Evolutionary conservation across 2,113 vertebrate genomes (phyloP).

Genomic region (Uria lomvia): DNA sequence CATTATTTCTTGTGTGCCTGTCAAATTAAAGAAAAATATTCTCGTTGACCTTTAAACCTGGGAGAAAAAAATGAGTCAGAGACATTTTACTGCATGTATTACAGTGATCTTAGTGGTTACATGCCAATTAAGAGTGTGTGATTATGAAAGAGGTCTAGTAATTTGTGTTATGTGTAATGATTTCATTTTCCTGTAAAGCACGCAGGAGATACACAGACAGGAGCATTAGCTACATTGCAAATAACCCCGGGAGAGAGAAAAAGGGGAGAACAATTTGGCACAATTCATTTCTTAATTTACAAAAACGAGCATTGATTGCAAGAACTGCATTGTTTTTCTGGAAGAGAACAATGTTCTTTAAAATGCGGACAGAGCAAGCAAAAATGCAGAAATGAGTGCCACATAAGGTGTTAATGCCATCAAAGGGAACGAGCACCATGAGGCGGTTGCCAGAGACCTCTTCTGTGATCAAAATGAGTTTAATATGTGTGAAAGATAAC

Average conservation of each 20-base stretch:
- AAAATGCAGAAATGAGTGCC: background rate
- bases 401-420: background rate
- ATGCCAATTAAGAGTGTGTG: conserved; percentile 74
- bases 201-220: conserved; percentile 41
- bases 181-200: conserved; percentile 72
- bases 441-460: background rate
- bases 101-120: conserved; percentile 51
- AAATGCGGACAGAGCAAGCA: conserved; percentile 3
- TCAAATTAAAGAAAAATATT: conserved; percentile 81
- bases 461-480: background rate
- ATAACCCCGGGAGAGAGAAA: conserved; percentile 44
- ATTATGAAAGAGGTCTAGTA: conserved; percentile 62
- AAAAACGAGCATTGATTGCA: conserved; percentile 51
- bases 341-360: conserved; percentile 41
- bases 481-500: background rate
- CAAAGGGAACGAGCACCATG: background rate
- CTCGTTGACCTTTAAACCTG: conserved; percentile 79
- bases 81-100: conserved; percentile 64
- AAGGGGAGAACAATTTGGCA: conserved; percentile 62
- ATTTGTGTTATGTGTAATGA: conserved; percentile 69
- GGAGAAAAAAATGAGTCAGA: conserved; percentile 41
- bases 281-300: conserved; percentile 69
- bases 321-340: conserved; percentile 42
- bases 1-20: conserved; percentile 71
- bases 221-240: conserved; percentile 57